phyloP scores from a whole-genome alignment of 2,888 invertebrate species.

The Lochmaea capreae region DNA sequence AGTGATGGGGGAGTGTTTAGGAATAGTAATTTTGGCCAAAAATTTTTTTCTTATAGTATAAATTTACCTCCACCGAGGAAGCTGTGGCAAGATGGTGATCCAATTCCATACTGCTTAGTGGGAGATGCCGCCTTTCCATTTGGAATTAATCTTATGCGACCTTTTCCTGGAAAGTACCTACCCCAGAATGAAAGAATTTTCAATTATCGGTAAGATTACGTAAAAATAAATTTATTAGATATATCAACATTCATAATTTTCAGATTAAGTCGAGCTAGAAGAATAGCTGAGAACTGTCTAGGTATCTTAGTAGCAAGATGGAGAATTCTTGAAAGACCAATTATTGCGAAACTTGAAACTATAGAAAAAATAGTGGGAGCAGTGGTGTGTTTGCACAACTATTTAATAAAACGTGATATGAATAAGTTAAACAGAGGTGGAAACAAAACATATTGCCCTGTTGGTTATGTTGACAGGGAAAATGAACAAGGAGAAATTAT shows the following conservation, averaged over 20 bases:
- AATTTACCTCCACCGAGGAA: slow-evolving; percentile 1
- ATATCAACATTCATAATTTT: no score
- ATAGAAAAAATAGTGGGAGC: neutral
- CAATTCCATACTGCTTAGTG: slow-evolving; percentile 2
- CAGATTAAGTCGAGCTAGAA: neutral
- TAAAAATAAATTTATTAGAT: neutral
- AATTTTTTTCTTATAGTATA: slow-evolving; percentile 11
- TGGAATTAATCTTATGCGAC: slow-evolving; percentile 3
- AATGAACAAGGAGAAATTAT: slow-evolving; percentile 23
- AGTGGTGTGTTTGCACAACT: slow-evolving; percentile 11
- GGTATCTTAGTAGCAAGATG: neutral
- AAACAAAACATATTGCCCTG: slow-evolving; percentile 29
- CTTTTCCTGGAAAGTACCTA: slow-evolving; percentile 10
- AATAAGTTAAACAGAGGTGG: neutral
- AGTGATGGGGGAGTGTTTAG: slow-evolving; percentile 39
- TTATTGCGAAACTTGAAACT: slow-evolving; percentile 14
- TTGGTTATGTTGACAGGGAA: slow-evolving; percentile 25
- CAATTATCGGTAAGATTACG: slow-evolving; percentile 17
- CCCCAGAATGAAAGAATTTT: slow-evolving; percentile 14
- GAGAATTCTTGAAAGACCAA: slow-evolving; percentile 14
- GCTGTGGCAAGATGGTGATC: neutral
- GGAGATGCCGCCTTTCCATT: slow-evolving; percentile 20
- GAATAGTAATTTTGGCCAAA: slow-evolving; percentile 38
- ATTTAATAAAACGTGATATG: no score
- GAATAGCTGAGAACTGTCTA: neutral